Percentiles rank a stretch among this genome's conserved stretches.
Conservation (phyloP, 2,113 vertebrate species). For the Fukomys damarensis region DNA sequence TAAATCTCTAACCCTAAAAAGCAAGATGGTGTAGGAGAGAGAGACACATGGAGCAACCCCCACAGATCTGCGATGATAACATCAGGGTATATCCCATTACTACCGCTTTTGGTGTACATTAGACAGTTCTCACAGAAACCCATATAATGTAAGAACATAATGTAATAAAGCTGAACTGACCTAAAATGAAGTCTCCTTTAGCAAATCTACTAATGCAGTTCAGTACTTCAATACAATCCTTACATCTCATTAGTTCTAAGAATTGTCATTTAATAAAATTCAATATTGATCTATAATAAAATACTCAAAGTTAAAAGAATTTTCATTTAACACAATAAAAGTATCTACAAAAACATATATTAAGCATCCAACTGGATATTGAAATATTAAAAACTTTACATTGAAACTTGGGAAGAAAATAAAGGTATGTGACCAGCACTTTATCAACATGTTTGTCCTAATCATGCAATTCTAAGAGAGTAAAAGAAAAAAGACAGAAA, state of each 20-base stretch:
- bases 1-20: background rate
- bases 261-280: slow-evolving; percentile 32
- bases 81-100: background rate
- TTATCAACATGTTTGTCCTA: background rate
- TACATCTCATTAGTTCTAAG: background rate
- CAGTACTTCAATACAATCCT: background rate
- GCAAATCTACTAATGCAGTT: background rate
- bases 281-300: slow-evolving; percentile 12
- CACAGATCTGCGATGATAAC: background rate
- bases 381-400: background rate
- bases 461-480: background rate
- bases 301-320: background rate
- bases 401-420: background rate
- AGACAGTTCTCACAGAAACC: background rate
- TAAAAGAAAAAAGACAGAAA: background rate
- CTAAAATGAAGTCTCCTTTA: background rate
- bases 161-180: background rate
- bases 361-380: background rate
- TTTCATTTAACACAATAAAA: background rate
- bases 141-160: background rate
- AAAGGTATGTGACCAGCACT: background rate
- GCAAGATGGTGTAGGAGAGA: background rate
- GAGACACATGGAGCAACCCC: background rate
- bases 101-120: background rate
- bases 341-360: background rate